Conservation (phyloP, 2,113 vertebrate species). For the Catharus fuscescens region DNA sequence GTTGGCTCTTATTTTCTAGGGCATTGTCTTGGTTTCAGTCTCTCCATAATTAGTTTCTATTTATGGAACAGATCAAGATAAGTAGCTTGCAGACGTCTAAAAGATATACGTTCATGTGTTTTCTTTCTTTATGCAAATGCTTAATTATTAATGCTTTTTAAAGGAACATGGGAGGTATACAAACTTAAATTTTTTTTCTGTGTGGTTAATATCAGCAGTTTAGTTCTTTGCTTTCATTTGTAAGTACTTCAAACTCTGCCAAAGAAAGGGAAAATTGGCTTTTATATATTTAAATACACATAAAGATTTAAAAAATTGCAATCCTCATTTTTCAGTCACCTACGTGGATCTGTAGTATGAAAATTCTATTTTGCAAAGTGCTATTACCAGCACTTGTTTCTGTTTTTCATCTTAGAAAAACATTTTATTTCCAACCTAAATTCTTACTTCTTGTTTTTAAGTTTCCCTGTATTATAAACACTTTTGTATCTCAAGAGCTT, state of each 20-base stretch:
- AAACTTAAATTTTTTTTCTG: neutral
- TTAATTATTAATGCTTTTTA: conserved; percentile 15
- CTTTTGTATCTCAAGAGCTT: neutral
- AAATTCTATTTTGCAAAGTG: neutral
- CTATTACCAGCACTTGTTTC: conserved; percentile 27
- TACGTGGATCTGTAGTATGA: neutral
- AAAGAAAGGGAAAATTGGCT: conserved; percentile 15
- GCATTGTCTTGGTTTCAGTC: neutral
- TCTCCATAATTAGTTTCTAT: conserved; percentile 9
- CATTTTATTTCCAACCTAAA: conserved; percentile 22
- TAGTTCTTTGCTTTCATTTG: conserved; percentile 5
- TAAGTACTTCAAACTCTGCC: conserved; percentile 19
- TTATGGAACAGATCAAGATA: neutral
- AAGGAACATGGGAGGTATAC: neutral
- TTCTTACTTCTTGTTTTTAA: conserved; percentile 35
- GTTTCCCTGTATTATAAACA: neutral
- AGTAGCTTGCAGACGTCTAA: neutral
- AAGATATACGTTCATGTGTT: neutral
- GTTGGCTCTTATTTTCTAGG: neutral
- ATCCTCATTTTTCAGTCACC: neutral
- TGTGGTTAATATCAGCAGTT: neutral
- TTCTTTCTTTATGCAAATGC: conserved; percentile 17
- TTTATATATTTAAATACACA: conserved; percentile 41
- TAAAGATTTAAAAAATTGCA: conserved; percentile 42
- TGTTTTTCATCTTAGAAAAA: conserved; percentile 32